phyloP scores from a whole-genome alignment of 2,888 invertebrate species.

The Papilio elwesi region DNA sequence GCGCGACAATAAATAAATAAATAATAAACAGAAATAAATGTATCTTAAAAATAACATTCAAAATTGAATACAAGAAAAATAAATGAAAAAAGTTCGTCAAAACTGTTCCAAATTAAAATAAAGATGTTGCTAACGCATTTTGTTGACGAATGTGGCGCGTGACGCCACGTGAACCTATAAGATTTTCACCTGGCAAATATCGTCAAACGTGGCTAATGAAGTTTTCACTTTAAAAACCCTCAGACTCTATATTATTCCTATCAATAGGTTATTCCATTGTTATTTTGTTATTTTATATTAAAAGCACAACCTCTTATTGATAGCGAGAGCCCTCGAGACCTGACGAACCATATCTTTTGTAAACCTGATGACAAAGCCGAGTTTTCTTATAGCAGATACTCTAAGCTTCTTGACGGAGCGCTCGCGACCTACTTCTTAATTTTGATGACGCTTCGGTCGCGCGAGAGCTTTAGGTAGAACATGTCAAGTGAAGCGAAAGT shows the following conservation, averaged over 20 bases:
- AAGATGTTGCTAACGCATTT: too few species aligned
- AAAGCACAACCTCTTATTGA: conserved; percentile 39
- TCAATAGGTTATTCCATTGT: conserved; percentile 25
- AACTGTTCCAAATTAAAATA: too few species aligned
- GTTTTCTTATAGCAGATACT: conserved; percentile 41
- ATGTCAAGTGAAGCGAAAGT: conserved; percentile 40
- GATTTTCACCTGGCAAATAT: too few species aligned
- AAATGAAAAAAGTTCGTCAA: too few species aligned
- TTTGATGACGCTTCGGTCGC: conserved; percentile 41
- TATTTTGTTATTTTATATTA: conserved; percentile 38
- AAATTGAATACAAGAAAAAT: too few species aligned
- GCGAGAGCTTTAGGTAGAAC: conserved; percentile 39
- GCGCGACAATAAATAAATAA: too few species aligned
- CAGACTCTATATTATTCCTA: neutral
- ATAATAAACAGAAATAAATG: too few species aligned
- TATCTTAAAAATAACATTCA: too few species aligned
- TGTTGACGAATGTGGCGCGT: too few species aligned
- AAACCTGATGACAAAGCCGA: conserved; percentile 40
- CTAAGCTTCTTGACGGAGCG: conserved; percentile 34
- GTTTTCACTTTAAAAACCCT: conserved; percentile 1
- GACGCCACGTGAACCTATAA: too few species aligned
- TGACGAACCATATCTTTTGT: conserved; percentile 41
- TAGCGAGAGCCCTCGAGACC: conserved; percentile 27
- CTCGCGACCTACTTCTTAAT: conserved; percentile 42
- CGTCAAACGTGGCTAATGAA: too few species aligned